Evolutionary conservation across 2,888 invertebrate genomes (phyloP), one percentile per base, ranked within the genome.

Genomic region (Acanthococcus lagerstroemiae): DNA sequence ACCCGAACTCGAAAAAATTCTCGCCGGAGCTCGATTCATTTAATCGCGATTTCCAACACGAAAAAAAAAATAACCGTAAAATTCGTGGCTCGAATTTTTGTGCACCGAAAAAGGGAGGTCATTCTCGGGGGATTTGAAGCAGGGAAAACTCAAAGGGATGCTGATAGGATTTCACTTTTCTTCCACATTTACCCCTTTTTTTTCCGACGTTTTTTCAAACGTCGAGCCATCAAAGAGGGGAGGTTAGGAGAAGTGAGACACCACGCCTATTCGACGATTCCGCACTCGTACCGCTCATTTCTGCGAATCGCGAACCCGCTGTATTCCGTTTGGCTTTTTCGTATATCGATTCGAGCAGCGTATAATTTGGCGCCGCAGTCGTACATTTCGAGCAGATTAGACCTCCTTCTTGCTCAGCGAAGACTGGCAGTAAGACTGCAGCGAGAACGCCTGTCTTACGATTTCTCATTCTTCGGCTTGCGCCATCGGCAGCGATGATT

Each of bases 71-170:
- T n/a, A n/a, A n/a, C n/a, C n/a, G n/a, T n/a, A n/a, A n/a, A n/a
- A n/a, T n/a, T n/a, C n/a, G n/a, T n/a, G n/a, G n/a, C 55, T 56
- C 55, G 55, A 56, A 56, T 56, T 56, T 56, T 56, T 37, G 21
- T 26, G 24, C 24, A 12, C 52, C 27, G 2, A 9, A 58, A 58
- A 46, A 25, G 58, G 58, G 58, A 58, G 58, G 58, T 17, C 25
- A 58, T 58, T 22, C 58, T 46, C 46, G 46, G 46, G 58, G 58
- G 58, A 58, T 56, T 55, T 15, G 26, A 9, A 15, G 46, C 4
- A 17, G 56, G 21, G 30, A 21, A 37, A 21, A 21, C 37, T 56
- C 44, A 48, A 57, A 58, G 58, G 58, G 58, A 58, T 58, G 58
- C 58, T 58, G 58, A n/a, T 17, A 58, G 58, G 46, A 45, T 58